These are phyloP conservation scores for Platorchestia sp. DNA, from an alignment of 1,140 invertebrate species.

Conservation along the genomic window DNA sequence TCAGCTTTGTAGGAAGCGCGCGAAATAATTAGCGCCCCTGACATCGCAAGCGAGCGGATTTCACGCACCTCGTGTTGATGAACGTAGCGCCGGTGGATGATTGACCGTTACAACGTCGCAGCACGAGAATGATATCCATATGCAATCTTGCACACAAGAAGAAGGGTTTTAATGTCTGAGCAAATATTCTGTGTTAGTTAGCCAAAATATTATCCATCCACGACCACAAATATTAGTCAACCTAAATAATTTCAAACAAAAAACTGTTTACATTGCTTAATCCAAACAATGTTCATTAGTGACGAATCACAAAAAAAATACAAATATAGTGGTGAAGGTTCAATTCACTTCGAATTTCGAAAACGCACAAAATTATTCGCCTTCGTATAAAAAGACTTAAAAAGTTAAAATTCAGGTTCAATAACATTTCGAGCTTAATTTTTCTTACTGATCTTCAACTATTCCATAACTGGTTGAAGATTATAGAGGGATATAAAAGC, in stretches of 20 bases:
- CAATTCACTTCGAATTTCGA: too few relatives aligned
- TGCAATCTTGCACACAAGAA: not conserved
- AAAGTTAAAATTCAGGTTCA: too few relatives aligned
- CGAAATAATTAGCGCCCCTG: not conserved
- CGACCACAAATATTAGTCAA: not conserved
- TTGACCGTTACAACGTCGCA: not conserved
- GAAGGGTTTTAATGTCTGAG: not conserved
- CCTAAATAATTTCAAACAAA: not conserved
- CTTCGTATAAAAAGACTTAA: too few relatives aligned
- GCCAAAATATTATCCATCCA: not conserved
- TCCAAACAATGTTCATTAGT: not conserved
- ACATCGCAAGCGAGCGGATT: not conserved
- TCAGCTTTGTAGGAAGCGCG: not conserved
- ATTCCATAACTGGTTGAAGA: too few relatives aligned
- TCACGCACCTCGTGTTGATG: not conserved
- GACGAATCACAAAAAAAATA: not conserved
- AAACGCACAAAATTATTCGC: too few relatives aligned
- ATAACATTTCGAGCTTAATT: too few relatives aligned
- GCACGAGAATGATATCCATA: not conserved
- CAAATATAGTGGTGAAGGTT: too few relatives aligned
- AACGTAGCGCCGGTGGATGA: not conserved
- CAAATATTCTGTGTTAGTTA: not conserved
- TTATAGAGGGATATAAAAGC: too few relatives aligned
- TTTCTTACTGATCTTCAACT: too few relatives aligned
- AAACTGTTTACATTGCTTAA: not conserved